Evolutionary conservation across 2,113 vertebrate species (phyloP), one percentile per base, ranked within the genome.

Genomic region (Peromyscus maniculatus): DNA sequence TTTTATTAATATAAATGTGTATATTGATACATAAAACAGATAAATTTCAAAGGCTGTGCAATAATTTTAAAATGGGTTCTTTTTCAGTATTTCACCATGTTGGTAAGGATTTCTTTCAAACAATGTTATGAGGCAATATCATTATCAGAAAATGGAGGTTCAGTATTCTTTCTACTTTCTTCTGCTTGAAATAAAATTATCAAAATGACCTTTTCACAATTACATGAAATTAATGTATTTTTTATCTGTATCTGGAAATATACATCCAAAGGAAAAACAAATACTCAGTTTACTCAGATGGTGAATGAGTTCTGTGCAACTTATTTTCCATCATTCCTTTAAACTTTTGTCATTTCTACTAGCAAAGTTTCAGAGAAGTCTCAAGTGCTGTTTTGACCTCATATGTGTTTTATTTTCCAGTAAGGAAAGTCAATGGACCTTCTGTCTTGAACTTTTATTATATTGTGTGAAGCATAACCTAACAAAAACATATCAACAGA

Each of bases 161-260:
- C 94, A 97, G 15, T 80, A 28, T 92, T 93, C 55, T 97, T 97
- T 72, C 46, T 22, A 74, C 5, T 79, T 97, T 94, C 2, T 87
- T 91, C 33, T 89, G 33, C 55, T 97, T 96, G 74, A 98, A 97
- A 98, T 94, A 79, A 98, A 97, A 98, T 95, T 90, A 96, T 52
- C 9, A 62, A 78, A 75, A 89, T 89, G 52, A 96, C 43, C 67
- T 89, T 97, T 98, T 33, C 66, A 86, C 33, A 89, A 49, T 57
- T 62, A 84, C 31, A 55, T 91, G 24, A 22, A 46, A 71, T 96
- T 94, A 96, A 26, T 91, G 15, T 84, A 39, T 93, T 96, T 86
- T 78, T 97, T 55, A 78, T 66, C 21, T 83, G 72, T 79, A 91
- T 72, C 52, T 89, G n/a, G 59, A 96, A 96, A 92, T 90, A 89